phyloP scores from a whole-genome alignment of 2,888 invertebrate genomes.

The Petrolisthes manimaculis region DNA sequence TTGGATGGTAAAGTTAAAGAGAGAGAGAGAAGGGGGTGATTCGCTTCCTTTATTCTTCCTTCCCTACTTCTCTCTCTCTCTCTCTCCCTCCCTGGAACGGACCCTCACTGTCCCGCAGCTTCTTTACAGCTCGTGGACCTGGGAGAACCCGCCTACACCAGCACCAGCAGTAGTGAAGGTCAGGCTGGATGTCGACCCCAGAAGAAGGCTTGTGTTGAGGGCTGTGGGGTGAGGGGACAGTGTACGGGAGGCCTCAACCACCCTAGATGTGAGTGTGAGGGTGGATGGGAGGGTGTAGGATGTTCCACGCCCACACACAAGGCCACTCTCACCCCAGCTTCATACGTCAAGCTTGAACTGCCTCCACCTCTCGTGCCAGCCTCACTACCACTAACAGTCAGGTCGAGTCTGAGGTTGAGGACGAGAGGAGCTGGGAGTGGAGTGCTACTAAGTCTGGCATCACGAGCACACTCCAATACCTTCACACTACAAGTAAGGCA shows the following conservation, averaged over 20 bases:
- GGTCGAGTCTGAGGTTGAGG: slow-evolving; percentile 40
- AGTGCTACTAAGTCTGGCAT: slow-evolving; percentile 29
- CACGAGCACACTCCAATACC: too few species aligned
- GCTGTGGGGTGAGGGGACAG: slow-evolving; percentile 37
- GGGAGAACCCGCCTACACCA: slow-evolving; percentile 80
- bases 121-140: slow-evolving; percentile 73
- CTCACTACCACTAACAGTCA: background rate
- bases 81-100: too few species aligned
- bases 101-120: background rate
- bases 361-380: slow-evolving; percentile 42
- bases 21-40: too few species aligned
- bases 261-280: slow-evolving; percentile 41
- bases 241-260: slow-evolving; percentile 25
- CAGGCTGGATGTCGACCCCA: slow-evolving; percentile 75
- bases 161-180: slow-evolving; percentile 72
- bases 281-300: slow-evolving; percentile 33
- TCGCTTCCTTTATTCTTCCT: too few species aligned
- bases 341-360: slow-evolving; percentile 53
- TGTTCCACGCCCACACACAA: slow-evolving; percentile 32
- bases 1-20: too few species aligned
- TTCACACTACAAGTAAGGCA: too few species aligned
- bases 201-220: slow-evolving; percentile 23
- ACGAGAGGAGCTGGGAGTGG: slow-evolving; percentile 16
- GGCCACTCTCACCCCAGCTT: slow-evolving; percentile 22
- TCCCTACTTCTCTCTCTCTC: too few species aligned